Base-by-base conservation (phyloP, 2,888 invertebrate species). In the Steinernema hermaphroditum region DNA sequence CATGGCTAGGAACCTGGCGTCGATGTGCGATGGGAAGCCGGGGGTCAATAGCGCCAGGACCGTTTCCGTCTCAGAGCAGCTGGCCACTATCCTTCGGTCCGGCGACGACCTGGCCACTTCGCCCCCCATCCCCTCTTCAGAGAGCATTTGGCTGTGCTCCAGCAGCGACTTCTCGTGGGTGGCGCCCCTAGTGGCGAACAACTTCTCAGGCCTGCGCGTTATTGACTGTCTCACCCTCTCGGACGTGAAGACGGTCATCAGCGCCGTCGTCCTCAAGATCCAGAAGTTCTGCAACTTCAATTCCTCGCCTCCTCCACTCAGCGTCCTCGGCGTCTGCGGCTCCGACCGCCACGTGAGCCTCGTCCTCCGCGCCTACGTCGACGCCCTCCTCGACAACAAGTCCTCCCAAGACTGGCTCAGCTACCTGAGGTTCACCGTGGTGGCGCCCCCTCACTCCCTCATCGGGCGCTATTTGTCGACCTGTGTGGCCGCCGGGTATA, bases 231-330 rank as follows among this genome's bases (percentile, higher is more conserved):
- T 80, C 4, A 75, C 75, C 22, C 73, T 73, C 8, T 50, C 75
- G 2, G 76, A 78, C 44, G 82, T 83, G 12, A 76, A 81, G 1
- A 76, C 81, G 27, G 77, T 76, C 27, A 50, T 85, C 34, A 76
- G 76, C 37, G 82, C 79, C 24, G 76, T 85, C 4, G 79, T 85
- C 19, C 77, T 78, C 19, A 75, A 79, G 54, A 85, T 85, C 68
- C 85, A 86, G 68, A 82, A 81, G 70, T 85, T 84, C 72, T 86
- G 87, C 75, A 85, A 86, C 71, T 76, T 82, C 19, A 87, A 86
- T 72, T 84, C 85, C 1, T 75, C 75, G 8, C 75, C 83, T 27
- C 86, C 86, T 0, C 78, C 81, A 2, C 69, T 81, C 19, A 80
- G 81, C 1, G 72, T 76, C 46, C 75, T 86, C 62, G 84, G 85